Evolutionary conservation across 2,888 invertebrate genomes (phyloP), one percentile per base, ranked within the genome.

Genomic region (Auanema sp.): DNA sequence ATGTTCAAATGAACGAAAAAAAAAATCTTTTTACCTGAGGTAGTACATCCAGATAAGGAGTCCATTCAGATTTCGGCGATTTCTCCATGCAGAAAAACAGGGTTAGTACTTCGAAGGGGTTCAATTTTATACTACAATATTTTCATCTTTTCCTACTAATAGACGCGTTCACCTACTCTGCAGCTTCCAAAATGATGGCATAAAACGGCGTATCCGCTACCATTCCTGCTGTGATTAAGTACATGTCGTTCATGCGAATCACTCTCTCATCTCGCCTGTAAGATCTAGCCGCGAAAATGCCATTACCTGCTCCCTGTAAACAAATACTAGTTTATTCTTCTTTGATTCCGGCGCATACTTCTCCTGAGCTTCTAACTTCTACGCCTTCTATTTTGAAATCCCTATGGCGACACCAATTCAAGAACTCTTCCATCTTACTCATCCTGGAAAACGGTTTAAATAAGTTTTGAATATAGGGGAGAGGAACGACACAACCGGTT

Each of bases 41-140:
- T 41, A 83, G 57, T 18, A 79, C 67, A 51, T 60, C 65, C 14
- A 83, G 50, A 63, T 81, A 82, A 1, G 79, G 78, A 3, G 65
- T 60, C 70, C 72, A 82, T 53, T 68, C 64, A 1, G 77, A 72
- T 14, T 64, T 23, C 12, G 64, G 63, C 1, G 64, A 43, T 23
- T 69, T 59, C 42, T 81, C 81, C 43, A 72, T 52, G 23, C 63
- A 67, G 58, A 81, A 74, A 55, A 81, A 79, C 55, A 80, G 57
- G 18, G 72, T 74, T 25, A 81, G 67, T 33, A 78, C 63, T 43
- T 79, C 78, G 60, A 76, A 72, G 8, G 79, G 76, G 3, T 68
- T 75, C 53, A 74, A 58, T n/a, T 58, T 58, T 16, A 63, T 58
- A 1, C 69, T 71, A 41, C 24, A 66, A 58, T 65, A 43, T 42